Conservation (phyloP, 2,113 vertebrate species). For the Gallinago jamesoni region DNA sequence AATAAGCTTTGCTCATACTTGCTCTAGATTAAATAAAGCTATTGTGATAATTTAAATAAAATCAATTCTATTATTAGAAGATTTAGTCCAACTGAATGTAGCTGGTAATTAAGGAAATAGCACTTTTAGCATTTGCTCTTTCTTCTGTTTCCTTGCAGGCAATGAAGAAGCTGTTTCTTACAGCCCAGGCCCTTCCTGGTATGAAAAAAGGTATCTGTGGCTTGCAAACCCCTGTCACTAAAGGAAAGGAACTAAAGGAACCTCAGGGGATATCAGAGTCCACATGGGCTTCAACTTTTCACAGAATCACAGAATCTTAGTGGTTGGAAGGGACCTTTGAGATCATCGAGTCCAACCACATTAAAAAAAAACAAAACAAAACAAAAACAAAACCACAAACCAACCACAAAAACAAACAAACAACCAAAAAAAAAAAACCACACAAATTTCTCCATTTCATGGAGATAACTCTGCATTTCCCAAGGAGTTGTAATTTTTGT, state of each 20-base stretch:
- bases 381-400: no score
- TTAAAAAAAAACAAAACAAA: no score
- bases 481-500: neutral
- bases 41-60: constrained; percentile 47
- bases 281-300: neutral
- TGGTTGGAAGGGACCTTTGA: no score
- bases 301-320: no score
- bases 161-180: neutral
- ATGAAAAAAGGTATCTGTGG: neutral
- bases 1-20: constrained; percentile 15
- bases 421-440: no score
- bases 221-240: neutral
- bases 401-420: no score
- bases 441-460: no score
- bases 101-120: constrained; percentile 24
- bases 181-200: neutral
- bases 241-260: neutral
- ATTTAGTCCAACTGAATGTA: neutral
- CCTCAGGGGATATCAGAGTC: neutral
- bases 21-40: constrained; percentile 23
- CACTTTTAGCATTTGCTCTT: neutral
- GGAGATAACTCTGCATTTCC: neutral
- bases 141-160: neutral
- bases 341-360: no score
- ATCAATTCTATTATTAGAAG: constrained; percentile 28